Percentiles rank a stretch among this genome's conserved stretches.
Evolutionary conservation across 1,140 invertebrate genomes (phyloP).

Genomic region (Hylyphantes graminicola): DNA sequence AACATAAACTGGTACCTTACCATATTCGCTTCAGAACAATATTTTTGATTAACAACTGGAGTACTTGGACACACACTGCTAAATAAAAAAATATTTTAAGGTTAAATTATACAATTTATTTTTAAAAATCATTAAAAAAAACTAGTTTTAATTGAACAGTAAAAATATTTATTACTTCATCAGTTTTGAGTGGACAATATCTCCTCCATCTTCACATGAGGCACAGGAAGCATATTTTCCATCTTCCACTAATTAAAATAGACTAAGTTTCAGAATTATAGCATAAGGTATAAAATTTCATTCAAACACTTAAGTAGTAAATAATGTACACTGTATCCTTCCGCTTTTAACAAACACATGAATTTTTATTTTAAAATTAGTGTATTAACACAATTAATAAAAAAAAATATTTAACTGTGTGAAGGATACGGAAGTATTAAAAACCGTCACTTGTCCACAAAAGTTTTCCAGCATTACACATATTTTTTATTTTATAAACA

Average conservation of each 20-base stretch:
- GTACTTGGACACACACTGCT: slow-evolving; percentile 10
- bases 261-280: background rate
- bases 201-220: slow-evolving; percentile 4
- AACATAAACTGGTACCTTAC: slow-evolving; percentile 18
- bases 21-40: slow-evolving; percentile 25
- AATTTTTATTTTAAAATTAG: too few relatives aligned
- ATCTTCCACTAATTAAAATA: slow-evolving; percentile 30
- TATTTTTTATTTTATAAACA: too few relatives aligned
- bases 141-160: background rate
- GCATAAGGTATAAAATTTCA: background rate
- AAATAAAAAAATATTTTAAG: background rate
- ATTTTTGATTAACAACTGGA: background rate
- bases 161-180: slow-evolving; percentile 33
- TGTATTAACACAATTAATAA: too few relatives aligned
- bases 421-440: too few relatives aligned
- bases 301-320: background rate
- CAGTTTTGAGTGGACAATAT: background rate
- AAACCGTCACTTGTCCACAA: too few relatives aligned
- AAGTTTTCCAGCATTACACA: too few relatives aligned
- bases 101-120: background rate
- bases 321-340: background rate
- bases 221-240: slow-evolving; percentile 20
- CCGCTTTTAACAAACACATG: too few relatives aligned
- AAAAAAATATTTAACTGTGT: too few relatives aligned
- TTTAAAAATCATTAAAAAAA: background rate